phyloP scores from a whole-genome alignment of 2,797 vertebrate species.

The Dicrostonyx torquatus region DNA sequence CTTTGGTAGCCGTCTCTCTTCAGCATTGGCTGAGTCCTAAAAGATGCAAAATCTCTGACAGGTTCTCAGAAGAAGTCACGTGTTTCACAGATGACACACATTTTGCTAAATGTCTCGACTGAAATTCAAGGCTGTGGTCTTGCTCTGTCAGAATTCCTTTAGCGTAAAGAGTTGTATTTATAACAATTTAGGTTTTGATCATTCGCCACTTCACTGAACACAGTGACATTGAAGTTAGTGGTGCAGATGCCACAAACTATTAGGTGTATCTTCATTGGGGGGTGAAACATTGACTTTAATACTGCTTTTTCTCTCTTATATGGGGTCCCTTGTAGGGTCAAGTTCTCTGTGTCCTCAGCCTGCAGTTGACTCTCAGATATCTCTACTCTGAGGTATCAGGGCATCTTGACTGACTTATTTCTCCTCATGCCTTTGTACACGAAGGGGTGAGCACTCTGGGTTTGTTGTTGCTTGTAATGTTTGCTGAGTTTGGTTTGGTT shows the following conservation, averaged over 20 bases:
- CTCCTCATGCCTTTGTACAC: background rate
- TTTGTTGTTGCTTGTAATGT: background rate
- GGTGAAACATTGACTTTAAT: background rate
- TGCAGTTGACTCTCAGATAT: background rate
- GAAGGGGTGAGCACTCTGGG: background rate
- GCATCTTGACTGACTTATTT: background rate
- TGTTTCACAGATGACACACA: background rate
- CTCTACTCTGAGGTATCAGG: background rate
- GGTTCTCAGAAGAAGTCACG: background rate
- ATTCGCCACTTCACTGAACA: background rate
- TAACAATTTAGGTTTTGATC: background rate
- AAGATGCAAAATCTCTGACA: background rate
- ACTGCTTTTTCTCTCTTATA: background rate
- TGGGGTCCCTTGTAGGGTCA: too few species aligned
- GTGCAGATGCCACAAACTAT: background rate
- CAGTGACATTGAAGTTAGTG: background rate
- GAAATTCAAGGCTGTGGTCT: background rate
- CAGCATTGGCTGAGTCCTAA: background rate
- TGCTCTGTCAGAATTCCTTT: constrained; percentile 23
- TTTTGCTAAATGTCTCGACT: background rate
- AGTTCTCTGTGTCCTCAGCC: background rate
- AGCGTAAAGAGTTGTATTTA: background rate
- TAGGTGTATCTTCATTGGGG: background rate
- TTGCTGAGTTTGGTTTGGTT: background rate
- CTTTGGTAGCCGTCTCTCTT: background rate